Base-by-base conservation (phyloP, 2,113 vertebrate species). In the Lagopus leucura region DNA sequence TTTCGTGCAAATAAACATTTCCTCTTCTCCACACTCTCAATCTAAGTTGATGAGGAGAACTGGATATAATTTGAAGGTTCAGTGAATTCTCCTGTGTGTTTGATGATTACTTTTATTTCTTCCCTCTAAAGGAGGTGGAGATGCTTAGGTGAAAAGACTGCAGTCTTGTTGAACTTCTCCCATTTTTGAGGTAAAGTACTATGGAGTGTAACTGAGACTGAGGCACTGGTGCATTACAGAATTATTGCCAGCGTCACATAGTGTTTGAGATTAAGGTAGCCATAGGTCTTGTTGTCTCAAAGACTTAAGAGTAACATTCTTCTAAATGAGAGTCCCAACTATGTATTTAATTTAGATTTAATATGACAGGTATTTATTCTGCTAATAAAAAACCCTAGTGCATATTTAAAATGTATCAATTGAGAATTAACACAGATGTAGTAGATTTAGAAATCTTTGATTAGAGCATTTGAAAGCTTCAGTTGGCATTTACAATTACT, bases 341-440 rank as follows among this genome's bases (percentile, higher is more conserved):
- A 88, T 63, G 42, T 64, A 78, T 90, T 95, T 95, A 81, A 93
- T 82, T 90, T 83, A 80, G 60, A 95, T 92, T 93, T 91, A 95
- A 87, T 89, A 84, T 57, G 79, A 75, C 52, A 94, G 45, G 64
- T 94, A 89, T 92, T 96, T 94, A 67, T 96, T 96, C 85, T 90
- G 64, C 66, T 97, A 90, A 92, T 85, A 88, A 95, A 94, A 81
- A 81, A 34, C 38, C 32, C 45, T 42, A 82, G 38, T 86, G 79
- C 76, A 73, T 88, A 90, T 91, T 95, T 91, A 96, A 93, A 96
- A 72, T n/a, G 65, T 82, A 91, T 94, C 95, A 95, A 92, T 72
- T 83, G 80, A 90, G 47, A 57, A 88, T 90, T 95, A 88, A 69
- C 55, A 94, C 43, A 95, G 86, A 92, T 82, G 36, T 77, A 92